A percentile compares a stretch with the other conserved stretches of the same genome.
phyloP scores from a whole-genome alignment of 2,797 vertebrate species.

The Perodicticus potto region DNA sequence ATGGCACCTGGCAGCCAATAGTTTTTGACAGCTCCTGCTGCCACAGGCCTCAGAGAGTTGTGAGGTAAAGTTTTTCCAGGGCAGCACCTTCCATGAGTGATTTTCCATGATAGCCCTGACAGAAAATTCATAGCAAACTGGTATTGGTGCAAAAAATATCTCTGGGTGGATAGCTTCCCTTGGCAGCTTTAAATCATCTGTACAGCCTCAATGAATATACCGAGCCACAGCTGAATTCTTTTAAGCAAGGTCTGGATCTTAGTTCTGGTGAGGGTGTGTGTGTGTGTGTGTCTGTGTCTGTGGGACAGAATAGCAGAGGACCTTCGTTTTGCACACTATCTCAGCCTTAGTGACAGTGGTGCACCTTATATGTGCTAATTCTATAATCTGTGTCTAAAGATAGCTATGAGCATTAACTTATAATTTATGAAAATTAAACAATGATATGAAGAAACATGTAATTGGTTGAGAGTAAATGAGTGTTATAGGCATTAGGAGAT shows the following conservation, averaged over 20 bases:
- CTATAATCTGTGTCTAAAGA: neutral
- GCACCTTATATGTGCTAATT: neutral
- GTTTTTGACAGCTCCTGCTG: neutral
- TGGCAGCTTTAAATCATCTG: neutral
- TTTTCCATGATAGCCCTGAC: neutral
- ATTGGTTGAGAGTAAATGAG: slow-evolving; percentile 4
- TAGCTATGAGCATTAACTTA: neutral
- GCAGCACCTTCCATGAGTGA: neutral
- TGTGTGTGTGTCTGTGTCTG: neutral
- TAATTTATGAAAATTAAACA: neutral
- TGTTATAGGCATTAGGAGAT: neutral
- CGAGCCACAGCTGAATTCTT: neutral
- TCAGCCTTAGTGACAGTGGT: neutral
- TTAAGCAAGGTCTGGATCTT: neutral
- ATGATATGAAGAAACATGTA: neutral
- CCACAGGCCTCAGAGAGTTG: neutral
- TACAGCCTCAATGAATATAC: neutral
- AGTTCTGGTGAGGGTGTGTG: neutral
- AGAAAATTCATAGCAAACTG: neutral
- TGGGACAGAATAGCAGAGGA: neutral
- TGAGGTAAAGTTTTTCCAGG: neutral
- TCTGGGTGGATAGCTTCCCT: neutral
- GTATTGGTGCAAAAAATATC: neutral
- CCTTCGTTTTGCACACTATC: neutral
- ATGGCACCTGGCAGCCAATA: neutral